Conservation (phyloP, 2,113 vertebrate species). For the Nesoenas mayeri region DNA sequence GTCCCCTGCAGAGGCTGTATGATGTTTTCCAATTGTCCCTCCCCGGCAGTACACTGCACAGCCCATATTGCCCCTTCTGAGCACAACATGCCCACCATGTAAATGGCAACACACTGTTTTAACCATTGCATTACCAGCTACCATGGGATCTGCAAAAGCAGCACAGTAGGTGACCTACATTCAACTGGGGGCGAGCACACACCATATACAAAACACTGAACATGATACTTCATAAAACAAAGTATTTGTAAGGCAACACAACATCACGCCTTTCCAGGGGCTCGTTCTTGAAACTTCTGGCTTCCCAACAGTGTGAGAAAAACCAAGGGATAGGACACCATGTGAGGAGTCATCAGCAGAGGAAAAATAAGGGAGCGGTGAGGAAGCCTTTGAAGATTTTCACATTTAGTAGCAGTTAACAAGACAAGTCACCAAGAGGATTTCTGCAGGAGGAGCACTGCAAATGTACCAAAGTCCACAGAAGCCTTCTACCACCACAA, state of each 20-base stretch:
- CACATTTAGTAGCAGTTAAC: neutral
- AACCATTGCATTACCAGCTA: neutral
- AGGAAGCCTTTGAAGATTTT: neutral
- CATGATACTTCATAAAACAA: neutral
- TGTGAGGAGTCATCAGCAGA: neutral
- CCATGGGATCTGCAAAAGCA: neutral
- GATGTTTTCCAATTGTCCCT: neutral
- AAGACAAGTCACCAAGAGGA: neutral
- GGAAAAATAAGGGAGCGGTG: neutral
- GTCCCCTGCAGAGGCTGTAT: neutral
- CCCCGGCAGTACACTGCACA: rapidly evolving
- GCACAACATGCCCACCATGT: neutral
- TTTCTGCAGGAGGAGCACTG: neutral
- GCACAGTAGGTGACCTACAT: neutral
- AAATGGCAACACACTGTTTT: neutral
- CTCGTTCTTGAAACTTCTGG: neutral
- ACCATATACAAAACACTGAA: neutral
- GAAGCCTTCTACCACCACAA: neutral
- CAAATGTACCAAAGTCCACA: rapidly evolving
- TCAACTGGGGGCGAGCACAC: neutral
- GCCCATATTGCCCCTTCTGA: neutral
- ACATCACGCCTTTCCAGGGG: neutral
- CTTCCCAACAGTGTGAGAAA: neutral
- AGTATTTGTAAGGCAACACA: neutral
- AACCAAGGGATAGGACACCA: neutral